phyloP scores from a whole-genome alignment of 1,140 invertebrate genomes.

The Leptinotarsa lineolata region DNA sequence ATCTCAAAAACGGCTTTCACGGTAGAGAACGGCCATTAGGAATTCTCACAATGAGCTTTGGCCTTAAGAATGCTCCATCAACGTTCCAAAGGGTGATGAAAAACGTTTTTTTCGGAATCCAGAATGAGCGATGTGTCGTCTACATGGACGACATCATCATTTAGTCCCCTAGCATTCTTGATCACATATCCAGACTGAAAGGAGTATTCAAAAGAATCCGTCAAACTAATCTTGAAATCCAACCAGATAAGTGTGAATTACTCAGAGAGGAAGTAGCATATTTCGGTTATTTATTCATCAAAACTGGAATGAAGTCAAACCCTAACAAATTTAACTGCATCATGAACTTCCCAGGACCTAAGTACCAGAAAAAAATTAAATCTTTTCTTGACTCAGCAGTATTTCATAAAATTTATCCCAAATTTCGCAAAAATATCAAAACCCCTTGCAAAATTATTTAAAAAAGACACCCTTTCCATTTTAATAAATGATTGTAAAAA shows the following conservation, averaged over 20 bases:
- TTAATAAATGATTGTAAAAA: too few relatives aligned
- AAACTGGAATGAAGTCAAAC: neutral
- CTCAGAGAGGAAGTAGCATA: too few relatives aligned
- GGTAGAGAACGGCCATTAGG: neutral
- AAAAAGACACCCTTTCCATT: neutral
- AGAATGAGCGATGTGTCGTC: neutral
- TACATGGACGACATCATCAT: constrained; percentile 10
- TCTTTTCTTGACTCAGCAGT: neutral
- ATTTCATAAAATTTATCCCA: too few relatives aligned
- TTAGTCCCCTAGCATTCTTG: neutral
- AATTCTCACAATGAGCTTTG: neutral
- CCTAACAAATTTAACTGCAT: neutral
- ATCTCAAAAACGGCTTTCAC: constrained; percentile 52
- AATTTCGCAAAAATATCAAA: neutral
- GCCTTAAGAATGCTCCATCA: neutral
- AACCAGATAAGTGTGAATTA: neutral
- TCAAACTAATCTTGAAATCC: neutral
- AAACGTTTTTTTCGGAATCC: neutral
- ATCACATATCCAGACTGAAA: neutral
- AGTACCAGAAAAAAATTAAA: constrained; percentile 9
- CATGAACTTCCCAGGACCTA: neutral
- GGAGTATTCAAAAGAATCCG: constrained; percentile 11
- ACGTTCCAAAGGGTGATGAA: neutral
- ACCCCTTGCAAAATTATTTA: neutral
- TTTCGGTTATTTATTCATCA: neutral